These are phyloP conservation scores for Lagopus muta DNA, from an alignment of 2,113 vertebrate genomes.

Conservation along the genomic window DNA sequence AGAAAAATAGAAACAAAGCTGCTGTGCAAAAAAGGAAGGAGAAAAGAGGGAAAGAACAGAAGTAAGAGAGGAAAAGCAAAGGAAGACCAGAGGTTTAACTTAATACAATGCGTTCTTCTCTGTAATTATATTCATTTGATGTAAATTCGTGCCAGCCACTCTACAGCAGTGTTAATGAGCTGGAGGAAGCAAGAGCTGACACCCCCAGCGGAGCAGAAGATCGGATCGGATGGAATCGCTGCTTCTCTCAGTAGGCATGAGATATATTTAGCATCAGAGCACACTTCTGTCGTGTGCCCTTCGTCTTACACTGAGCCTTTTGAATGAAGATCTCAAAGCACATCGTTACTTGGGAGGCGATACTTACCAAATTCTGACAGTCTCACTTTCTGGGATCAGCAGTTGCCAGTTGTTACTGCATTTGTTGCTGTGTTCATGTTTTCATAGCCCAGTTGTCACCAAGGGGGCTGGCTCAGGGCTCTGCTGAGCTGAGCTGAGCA, in stretches of 20 bases:
- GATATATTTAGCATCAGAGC: slow-evolving; percentile 43
- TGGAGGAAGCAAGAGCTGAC: slow-evolving; percentile 25
- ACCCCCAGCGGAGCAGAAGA: neutral
- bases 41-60: neutral
- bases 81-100: neutral
- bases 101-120: slow-evolving; percentile 19
- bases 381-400: neutral
- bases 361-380: neutral
- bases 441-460: neutral
- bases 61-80: neutral
- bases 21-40: neutral
- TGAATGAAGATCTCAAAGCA: slow-evolving; percentile 10
- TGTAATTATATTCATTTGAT: slow-evolving; percentile 57
- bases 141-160: slow-evolving; percentile 42
- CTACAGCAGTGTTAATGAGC: slow-evolving; percentile 45
- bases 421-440: neutral
- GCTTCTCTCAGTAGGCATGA: neutral
- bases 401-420: neutral
- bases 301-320: neutral
- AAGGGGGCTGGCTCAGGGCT: neutral
- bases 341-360: accelerated
- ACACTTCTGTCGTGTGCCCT: neutral
- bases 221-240: neutral
- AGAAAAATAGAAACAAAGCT: slow-evolving; percentile 3
- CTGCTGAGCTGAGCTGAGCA: neutral